These are phyloP conservation scores for Steinernema scapterisci DNA, from an alignment of 2,888 invertebrate genomes.

Conservation along the genomic window DNA sequence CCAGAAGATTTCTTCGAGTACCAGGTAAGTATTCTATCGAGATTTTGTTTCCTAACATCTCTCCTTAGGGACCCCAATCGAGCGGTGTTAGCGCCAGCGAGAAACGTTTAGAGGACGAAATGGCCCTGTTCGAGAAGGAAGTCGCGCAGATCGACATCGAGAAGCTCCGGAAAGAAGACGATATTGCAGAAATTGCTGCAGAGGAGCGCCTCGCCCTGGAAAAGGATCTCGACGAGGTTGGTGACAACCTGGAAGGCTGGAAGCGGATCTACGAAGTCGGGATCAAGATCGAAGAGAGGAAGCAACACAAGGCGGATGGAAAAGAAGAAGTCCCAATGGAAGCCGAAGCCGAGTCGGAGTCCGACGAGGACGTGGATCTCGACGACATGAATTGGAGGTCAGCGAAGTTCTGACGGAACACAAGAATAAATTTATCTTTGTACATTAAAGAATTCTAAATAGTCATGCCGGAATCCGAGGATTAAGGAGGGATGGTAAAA, in stretches of 20 bases:
- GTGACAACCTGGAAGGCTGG: background rate
- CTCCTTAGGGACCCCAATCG: background rate
- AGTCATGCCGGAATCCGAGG: background rate
- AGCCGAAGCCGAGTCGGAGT: background rate
- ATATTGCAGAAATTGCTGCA: background rate
- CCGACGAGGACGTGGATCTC: conserved; percentile 16
- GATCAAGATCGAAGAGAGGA: background rate
- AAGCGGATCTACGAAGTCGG: conserved; percentile 11
- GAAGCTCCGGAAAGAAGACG: background rate
- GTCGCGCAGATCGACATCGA: background rate
- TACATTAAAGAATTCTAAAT: conserved; percentile 9
- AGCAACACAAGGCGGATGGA: background rate
- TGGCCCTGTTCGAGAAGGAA: conserved; percentile 18
- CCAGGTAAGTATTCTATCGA: background rate
- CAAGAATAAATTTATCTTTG: conserved; percentile 4
- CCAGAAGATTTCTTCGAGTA: conserved; percentile 19
- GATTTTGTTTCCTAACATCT: background rate
- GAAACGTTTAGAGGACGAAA: conserved; percentile 2
- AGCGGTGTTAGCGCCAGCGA: conserved; percentile 2
- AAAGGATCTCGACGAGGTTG: conserved; percentile 13
- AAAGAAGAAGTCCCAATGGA: background rate
- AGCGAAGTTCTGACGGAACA: background rate
- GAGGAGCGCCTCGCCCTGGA: background rate
- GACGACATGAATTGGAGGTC: conserved; percentile 24
- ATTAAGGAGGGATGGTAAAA: background rate